These are phyloP conservation scores for Hydrolagus colliei DNA, from an alignment of 2,797 vertebrate species.

Conservation along the genomic window DNA sequence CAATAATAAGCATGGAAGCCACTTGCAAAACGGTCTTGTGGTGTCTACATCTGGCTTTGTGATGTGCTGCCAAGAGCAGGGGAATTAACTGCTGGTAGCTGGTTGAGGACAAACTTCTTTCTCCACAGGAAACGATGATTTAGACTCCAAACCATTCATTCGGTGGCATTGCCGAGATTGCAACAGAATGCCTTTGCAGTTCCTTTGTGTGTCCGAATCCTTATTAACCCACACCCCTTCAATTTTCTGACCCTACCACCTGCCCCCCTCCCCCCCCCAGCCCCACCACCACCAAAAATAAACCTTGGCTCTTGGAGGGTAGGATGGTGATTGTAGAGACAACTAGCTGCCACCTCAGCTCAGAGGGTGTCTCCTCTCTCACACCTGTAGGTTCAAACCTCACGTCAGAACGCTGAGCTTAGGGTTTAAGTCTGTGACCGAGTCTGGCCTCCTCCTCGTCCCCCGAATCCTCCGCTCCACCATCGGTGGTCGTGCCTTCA, in stretches of 20 bases:
- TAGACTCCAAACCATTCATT: constrained; percentile 34
- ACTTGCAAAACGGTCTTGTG: constrained; percentile 40
- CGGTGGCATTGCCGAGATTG: constrained; percentile 33
- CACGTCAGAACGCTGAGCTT: too few relatives aligned
- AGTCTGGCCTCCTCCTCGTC: too few relatives aligned
- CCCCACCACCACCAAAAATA: too few relatives aligned
- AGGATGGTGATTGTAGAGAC: not conserved
- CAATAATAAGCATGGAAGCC: constrained; percentile 44
- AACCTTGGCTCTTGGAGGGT: too few relatives aligned
- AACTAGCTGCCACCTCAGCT: not conserved
- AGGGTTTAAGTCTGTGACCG: too few relatives aligned
- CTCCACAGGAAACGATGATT: constrained; percentile 43
- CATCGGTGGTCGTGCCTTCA: too few relatives aligned
- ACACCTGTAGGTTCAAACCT: too few relatives aligned
- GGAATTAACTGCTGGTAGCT: constrained; percentile 38
- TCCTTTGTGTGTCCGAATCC: not conserved
- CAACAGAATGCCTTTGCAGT: constrained; percentile 32
- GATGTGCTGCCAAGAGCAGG: constrained; percentile 48
- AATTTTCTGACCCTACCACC: too few relatives aligned
- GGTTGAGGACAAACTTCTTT: constrained; percentile 41
- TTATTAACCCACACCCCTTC: too few relatives aligned
- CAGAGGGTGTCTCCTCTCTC: too few relatives aligned
- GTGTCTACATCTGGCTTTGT: constrained; percentile 46
- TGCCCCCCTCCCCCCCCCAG: not conserved
- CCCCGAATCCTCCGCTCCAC: too few relatives aligned